Conservation (phyloP, 2,113 vertebrate genomes). For the Nothocercus julius region DNA sequence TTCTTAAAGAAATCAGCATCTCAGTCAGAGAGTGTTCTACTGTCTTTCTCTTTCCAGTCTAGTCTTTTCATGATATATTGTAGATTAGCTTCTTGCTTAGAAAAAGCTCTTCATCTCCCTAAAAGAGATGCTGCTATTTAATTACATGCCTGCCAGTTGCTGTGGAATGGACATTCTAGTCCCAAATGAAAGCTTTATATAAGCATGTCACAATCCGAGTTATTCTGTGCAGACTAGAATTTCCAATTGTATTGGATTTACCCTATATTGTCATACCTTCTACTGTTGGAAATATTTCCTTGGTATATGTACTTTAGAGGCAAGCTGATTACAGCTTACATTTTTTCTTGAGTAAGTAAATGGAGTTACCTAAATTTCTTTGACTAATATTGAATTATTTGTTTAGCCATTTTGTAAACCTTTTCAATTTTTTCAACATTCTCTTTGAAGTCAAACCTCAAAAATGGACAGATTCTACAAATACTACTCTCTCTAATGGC, state of each 20-base stretch:
- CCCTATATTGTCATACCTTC: rapidly evolving
- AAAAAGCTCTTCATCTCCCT: background rate
- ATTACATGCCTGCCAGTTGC: background rate
- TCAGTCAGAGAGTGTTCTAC: background rate
- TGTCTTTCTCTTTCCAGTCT: background rate
- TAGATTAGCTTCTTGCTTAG: background rate
- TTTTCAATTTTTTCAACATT: background rate
- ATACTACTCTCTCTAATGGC: background rate
- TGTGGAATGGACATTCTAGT: background rate
- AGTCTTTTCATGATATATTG: background rate
- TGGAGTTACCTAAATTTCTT: background rate
- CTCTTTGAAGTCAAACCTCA: background rate
- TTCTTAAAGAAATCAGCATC: background rate
- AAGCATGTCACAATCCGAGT: background rate
- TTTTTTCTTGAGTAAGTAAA: background rate
- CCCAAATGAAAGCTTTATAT: background rate
- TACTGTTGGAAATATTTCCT: background rate
- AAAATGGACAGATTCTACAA: background rate
- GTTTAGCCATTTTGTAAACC: background rate
- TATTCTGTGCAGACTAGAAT: background rate
- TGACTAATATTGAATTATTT: background rate
- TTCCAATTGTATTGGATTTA: background rate
- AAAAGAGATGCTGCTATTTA: background rate
- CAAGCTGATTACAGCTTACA: background rate
- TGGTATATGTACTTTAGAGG: background rate